Base-by-base conservation (phyloP, 2,797 vertebrate species). In the Apogon talboti region DNA sequence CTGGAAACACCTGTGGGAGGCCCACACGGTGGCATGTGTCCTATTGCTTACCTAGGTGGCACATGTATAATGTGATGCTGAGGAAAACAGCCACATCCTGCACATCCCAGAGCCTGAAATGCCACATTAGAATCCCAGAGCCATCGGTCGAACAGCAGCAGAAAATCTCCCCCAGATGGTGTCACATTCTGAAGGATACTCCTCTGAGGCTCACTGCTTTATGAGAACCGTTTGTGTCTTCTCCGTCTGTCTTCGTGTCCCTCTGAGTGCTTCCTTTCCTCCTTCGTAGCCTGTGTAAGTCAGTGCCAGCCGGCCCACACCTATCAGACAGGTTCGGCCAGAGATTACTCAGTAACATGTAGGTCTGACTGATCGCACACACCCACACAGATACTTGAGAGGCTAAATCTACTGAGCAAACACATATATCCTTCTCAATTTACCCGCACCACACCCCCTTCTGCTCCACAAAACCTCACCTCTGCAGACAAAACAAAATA, bases 1-100 rank as follows among this genome's bases (percentile, higher is more conserved):
- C 3, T 15, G n/a, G 42, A 14, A 5, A 41, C 21, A 54, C 35
- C 6, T 18, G 15, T 1, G 21, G 14, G 46, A 7, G 35, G 7
- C 48, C 6, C 48, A 42, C 16, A 45, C 52, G 2, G 42, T 41
- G 21, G 33, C 7, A 14, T 12, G 63, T 30, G 51, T 41, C 42
- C 9, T 1, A 38, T 19, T 28, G 74, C 95, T 94, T 92, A 96
- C 96, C 93, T 74, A 84, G 69, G 86, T 85, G 65, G 80, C 90
- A 78, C 87, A 90, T 74, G 91, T 74, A 87, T 58, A 94, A 47
- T 82, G 81, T 49, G 86, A 90, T 56, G 93, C 86, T 79, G 71
- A 95, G 76, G 14, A 90, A 85, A 60, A 94, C 84, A 71, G 89
- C 74, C 59, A 78, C 45, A 64, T 87, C 76, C 28, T 84, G 82